Conservation (phyloP, 1,140 invertebrate genomes). For the Himalopsyche phryganea region DNA sequence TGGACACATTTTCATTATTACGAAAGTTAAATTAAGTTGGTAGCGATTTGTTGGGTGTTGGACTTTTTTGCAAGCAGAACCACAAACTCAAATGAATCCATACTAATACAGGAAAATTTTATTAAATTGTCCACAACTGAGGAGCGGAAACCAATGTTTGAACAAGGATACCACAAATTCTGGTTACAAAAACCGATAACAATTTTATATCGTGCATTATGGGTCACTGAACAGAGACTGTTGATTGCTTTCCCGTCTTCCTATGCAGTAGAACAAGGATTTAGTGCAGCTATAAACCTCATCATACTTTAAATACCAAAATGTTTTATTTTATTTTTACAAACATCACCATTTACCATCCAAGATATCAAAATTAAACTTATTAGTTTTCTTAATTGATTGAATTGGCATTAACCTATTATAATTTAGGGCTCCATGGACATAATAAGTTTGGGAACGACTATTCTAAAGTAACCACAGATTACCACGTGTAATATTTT, state of each 20-base stretch:
- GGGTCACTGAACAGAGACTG: constrained; percentile 23
- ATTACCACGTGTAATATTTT: too few relatives aligned
- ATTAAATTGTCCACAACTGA: constrained; percentile 31
- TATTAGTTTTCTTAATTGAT: too few relatives aligned
- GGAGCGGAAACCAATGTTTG: constrained; percentile 30
- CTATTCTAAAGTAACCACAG: too few relatives aligned
- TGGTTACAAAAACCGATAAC: constrained; percentile 24
- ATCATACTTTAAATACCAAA: too few relatives aligned
- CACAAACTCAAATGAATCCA: constrained; percentile 21
- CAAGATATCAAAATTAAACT: too few relatives aligned
- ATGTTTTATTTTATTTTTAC: too few relatives aligned
- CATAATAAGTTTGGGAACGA: too few relatives aligned
- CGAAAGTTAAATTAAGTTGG: constrained; percentile 10
- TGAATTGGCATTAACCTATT: too few relatives aligned
- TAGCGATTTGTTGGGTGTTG: constrained; percentile 22
- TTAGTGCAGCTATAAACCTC: constrained; percentile 27
- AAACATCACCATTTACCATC: too few relatives aligned
- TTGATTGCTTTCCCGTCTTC: constrained; percentile 28
- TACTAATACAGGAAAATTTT: constrained; percentile 21
- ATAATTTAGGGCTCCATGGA: too few relatives aligned
- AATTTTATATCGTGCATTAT: constrained; percentile 30
- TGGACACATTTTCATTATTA: too few relatives aligned
- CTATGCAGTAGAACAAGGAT: constrained; percentile 26
- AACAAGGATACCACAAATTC: constrained; percentile 18
- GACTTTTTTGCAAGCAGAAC: not conserved